A percentile compares a stretch with the other conserved stretches of the same genome.
These are phyloP conservation scores for Lottia gigantea DNA, from an alignment of 2,888 invertebrate species.

Conservation along the genomic window DNA sequence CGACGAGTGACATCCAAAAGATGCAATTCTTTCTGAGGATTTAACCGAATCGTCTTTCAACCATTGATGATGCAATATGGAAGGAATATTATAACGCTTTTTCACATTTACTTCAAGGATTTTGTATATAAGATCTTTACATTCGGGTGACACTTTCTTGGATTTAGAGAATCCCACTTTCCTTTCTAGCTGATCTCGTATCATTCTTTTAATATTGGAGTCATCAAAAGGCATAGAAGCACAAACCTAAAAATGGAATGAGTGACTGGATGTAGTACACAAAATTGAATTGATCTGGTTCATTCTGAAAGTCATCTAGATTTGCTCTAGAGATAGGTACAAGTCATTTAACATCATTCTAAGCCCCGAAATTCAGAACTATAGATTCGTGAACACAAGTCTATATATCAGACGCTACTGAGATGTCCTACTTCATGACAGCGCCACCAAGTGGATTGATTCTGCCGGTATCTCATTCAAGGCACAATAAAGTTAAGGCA, in stretches of 20 bases:
- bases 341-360: too few relatives aligned
- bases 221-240: constrained; percentile 87
- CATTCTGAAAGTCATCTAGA: too few relatives aligned
- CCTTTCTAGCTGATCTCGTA: constrained; percentile 78
- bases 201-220: constrained; percentile 80
- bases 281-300: too few relatives aligned
- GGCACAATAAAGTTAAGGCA: too few relatives aligned
- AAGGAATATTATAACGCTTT: constrained; percentile 46
- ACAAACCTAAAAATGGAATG: constrained; percentile 71
- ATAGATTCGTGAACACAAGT: too few relatives aligned
- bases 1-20: background rate
- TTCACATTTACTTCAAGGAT: constrained; percentile 88
- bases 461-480: too few relatives aligned
- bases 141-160: constrained; percentile 67
- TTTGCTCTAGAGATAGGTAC: too few relatives aligned
- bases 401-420: too few relatives aligned
- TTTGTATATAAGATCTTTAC: constrained; percentile 80
- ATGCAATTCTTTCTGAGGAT: background rate
- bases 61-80: constrained; percentile 52
- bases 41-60: constrained; percentile 20
- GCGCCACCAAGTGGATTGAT: too few relatives aligned
- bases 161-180: constrained; percentile 67
- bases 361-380: too few relatives aligned
- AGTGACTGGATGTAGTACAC: too few relatives aligned
- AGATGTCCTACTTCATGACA: too few relatives aligned